Percentiles rank a stretch among this genome's conserved stretches.
These are phyloP conservation scores for Hofmannophila pseudospretella DNA, from an alignment of 2,888 invertebrate species.

Conservation along the genomic window DNA sequence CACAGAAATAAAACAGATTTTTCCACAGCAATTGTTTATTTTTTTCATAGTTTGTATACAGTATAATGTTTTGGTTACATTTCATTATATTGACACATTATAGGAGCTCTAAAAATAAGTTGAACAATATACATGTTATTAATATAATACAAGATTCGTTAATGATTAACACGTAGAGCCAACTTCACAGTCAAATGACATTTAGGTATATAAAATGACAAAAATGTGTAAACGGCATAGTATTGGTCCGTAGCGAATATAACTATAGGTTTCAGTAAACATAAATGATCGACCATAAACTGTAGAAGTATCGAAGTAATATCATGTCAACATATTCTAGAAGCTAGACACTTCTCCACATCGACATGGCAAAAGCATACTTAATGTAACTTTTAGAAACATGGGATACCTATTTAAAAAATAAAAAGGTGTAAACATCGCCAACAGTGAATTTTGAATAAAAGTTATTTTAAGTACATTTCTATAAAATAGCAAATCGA, in stretches of 20 bases:
- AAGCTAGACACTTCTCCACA: not conserved
- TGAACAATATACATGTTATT: slow-evolving; percentile 70
- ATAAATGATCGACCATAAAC: slow-evolving; percentile 21
- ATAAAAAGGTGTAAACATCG: slow-evolving; percentile 1
- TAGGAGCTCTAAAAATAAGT: slow-evolving; percentile 66
- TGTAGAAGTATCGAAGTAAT: slow-evolving; percentile 44
- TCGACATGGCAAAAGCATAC: not conserved
- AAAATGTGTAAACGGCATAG: slow-evolving; percentile 44
- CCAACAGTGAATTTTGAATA: slow-evolving; percentile 5
- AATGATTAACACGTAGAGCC: slow-evolving; percentile 44
- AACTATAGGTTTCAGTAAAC: slow-evolving; percentile 28
- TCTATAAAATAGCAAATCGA: not conserved
- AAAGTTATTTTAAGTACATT: slow-evolving; percentile 2
- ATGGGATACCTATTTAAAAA: not conserved
- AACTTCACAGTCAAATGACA: slow-evolving; percentile 46
- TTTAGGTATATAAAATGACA: slow-evolving; percentile 50
- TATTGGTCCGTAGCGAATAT: slow-evolving; percentile 61
- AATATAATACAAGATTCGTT: slow-evolving; percentile 67
- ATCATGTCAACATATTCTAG: slow-evolving; percentile 30
- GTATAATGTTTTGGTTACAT: slow-evolving; percentile 74
- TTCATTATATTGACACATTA: slow-evolving; percentile 71
- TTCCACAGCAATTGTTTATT: slow-evolving; percentile 67
- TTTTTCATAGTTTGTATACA: slow-evolving; percentile 72
- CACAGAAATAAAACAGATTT: slow-evolving; percentile 21
- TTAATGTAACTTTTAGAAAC: not conserved